phyloP scores from a whole-genome alignment of 2,113 vertebrate species.

The Myiopsitta monachus region DNA sequence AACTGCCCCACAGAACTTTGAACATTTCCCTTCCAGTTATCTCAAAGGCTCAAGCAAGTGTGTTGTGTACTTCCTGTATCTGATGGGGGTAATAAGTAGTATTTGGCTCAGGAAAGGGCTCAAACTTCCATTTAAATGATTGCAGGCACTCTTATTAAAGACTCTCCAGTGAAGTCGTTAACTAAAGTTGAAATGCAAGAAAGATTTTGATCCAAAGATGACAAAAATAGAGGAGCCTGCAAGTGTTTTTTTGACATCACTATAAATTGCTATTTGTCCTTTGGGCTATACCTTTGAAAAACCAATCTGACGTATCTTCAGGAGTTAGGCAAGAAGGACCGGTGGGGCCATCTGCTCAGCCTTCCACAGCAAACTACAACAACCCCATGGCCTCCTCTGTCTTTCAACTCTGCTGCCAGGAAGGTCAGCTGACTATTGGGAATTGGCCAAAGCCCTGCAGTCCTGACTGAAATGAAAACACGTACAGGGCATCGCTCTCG shows the following conservation, averaged over 20 bases:
- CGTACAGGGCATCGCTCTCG: too few relatives aligned
- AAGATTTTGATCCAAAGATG: not conserved
- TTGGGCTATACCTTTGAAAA: not conserved
- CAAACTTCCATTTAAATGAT: not conserved
- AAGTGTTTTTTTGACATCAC: not conserved
- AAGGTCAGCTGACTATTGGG: rapidly evolving
- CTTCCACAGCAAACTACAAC: not conserved
- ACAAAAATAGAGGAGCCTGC: not conserved
- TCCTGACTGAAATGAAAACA: not conserved
- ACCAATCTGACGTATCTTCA: not conserved
- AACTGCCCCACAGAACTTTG: not conserved
- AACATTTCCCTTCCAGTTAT: not conserved
- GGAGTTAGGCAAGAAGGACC: not conserved
- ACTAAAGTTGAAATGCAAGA: not conserved
- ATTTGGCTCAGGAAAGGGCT: not conserved
- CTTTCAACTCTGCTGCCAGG: not conserved
- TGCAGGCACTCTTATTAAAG: not conserved
- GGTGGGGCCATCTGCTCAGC: not conserved
- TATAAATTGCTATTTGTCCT: not conserved
- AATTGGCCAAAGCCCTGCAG: not conserved
- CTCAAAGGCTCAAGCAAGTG: not conserved
- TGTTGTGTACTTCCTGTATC: not conserved
- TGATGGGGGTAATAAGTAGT: not conserved
- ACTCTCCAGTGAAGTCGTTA: not conserved
- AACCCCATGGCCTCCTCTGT: not conserved